phyloP scores from a whole-genome alignment of 1,140 invertebrate species.

The Neotoxoptera formosana region DNA sequence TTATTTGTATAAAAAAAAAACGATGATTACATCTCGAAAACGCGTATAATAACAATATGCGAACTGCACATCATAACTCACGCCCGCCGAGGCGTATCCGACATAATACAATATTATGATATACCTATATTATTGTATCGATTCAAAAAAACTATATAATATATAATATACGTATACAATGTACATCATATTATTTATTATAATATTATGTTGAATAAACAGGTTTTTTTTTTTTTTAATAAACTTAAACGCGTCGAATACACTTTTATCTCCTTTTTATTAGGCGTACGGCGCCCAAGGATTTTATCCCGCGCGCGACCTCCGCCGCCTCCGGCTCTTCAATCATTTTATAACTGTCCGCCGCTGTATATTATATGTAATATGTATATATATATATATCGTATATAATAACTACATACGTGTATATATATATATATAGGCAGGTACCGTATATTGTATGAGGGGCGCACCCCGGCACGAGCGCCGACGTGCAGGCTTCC shows the following conservation, averaged over 20 bases:
- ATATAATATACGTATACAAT: not conserved
- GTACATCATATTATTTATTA: not conserved
- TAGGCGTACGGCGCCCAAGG: not conserved
- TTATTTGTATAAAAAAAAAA: not conserved
- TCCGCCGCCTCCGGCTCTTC: slow-evolving; percentile 1
- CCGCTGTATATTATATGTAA: slow-evolving; percentile 28
- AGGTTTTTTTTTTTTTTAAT: slow-evolving; percentile 31
- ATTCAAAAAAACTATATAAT: not conserved
- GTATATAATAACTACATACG: no score
- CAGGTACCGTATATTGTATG: not conserved
- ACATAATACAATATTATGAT: not conserved
- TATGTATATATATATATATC: not conserved
- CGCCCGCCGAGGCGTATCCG: not conserved
- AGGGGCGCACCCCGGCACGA: not conserved
- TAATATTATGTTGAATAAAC: not conserved
- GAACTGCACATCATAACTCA: not conserved
- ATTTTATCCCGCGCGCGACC: not conserved
- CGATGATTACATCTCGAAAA: not conserved
- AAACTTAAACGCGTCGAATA: slow-evolving; percentile 35
- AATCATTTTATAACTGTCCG: slow-evolving; percentile 31
- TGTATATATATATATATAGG: not conserved
- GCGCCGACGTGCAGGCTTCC: not conserved
- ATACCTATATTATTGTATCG: not conserved
- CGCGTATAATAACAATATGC: not conserved
- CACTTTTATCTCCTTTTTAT: slow-evolving; percentile 41